Evolutionary conservation across 2,888 invertebrate species (phyloP).

Genomic region (Polydrusus tereticollis): DNA sequence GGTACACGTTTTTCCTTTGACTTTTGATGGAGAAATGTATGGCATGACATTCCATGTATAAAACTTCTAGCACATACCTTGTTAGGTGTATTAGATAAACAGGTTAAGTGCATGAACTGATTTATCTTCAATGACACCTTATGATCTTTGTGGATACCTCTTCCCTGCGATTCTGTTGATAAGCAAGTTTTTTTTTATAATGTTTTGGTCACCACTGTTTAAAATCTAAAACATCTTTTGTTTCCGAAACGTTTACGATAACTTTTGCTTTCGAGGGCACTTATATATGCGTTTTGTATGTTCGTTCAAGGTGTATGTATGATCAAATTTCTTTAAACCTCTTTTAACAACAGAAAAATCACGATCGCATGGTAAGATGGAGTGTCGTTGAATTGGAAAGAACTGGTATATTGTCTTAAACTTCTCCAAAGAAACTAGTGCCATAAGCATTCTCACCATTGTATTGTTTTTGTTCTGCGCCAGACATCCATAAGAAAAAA

Average conservation of each 20-base stretch:
- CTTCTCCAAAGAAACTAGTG: neutral
- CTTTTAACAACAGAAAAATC: too few relatives aligned
- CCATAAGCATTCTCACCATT: neutral
- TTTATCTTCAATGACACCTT: too few relatives aligned
- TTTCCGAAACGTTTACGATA: slow-evolving; percentile 1
- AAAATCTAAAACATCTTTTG: too few relatives aligned
- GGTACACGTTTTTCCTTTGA: too few relatives aligned
- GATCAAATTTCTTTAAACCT: too few relatives aligned
- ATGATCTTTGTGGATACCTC: too few relatives aligned
- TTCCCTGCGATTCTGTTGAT: neutral
- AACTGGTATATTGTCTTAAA: neutral
- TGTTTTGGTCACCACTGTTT: too few relatives aligned
- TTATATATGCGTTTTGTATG: slow-evolving; percentile 11
- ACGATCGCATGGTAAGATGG: slow-evolving; percentile 1
- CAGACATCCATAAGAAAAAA: too few relatives aligned
- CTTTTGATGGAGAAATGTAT: too few relatives aligned
- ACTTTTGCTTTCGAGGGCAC: slow-evolving; percentile 16
- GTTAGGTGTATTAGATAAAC: neutral
- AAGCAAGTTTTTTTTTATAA: neutral
- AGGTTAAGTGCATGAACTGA: neutral
- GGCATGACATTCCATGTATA: slow-evolving; percentile 14
- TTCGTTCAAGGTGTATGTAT: slow-evolving; percentile 7
- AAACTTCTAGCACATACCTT: neutral
- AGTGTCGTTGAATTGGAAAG: neutral
- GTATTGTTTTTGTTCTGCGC: too few relatives aligned